Percentiles rank a stretch among this genome's conserved stretches.
These are phyloP conservation scores for Drosophila ogumai DNA, from an alignment of 1,140 invertebrate genomes.

Conservation along the genomic window DNA sequence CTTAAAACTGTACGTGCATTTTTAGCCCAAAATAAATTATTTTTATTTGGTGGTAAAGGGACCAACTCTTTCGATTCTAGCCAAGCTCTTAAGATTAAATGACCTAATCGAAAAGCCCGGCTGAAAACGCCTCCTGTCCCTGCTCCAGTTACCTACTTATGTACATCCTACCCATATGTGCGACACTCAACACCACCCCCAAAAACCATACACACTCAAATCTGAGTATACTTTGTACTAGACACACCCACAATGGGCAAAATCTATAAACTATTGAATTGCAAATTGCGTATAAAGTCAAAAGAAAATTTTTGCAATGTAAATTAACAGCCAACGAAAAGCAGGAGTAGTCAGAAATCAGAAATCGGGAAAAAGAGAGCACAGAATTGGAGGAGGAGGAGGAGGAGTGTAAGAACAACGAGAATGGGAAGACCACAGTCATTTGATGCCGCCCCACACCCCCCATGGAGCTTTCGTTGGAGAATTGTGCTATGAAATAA, in stretches of 20 bases:
- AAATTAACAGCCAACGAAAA: slow-evolving; percentile 40
- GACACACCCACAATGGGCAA: slow-evolving; percentile 27
- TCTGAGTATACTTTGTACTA: background rate
- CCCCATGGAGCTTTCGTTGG: slow-evolving; percentile 26
- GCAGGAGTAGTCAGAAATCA: slow-evolving; percentile 13
- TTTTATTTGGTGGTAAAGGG: background rate
- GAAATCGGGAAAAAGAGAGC: slow-evolving; percentile 6
- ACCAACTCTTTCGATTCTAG: background rate
- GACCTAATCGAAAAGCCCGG: slow-evolving; percentile 19
- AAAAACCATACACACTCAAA: background rate
- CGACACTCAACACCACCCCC: background rate
- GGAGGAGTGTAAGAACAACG: slow-evolving; percentile 10
- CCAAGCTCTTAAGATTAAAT: background rate
- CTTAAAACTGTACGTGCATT: no score
- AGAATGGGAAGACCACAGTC: slow-evolving; percentile 38
- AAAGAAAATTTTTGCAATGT: slow-evolving; percentile 52
- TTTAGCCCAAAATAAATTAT: no score
- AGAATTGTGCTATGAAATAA: slow-evolving; percentile 76
- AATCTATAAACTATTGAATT: slow-evolving; percentile 68
- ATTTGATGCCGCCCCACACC: slow-evolving; percentile 11
- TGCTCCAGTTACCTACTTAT: slow-evolving; percentile 31
- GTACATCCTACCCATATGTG: slow-evolving; percentile 9
- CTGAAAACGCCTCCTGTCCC: background rate
- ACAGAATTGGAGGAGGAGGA: background rate
- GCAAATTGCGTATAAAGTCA: slow-evolving; percentile 49